Base-by-base conservation (phyloP, 2,888 invertebrate species). In the Beris morrisii region DNA sequence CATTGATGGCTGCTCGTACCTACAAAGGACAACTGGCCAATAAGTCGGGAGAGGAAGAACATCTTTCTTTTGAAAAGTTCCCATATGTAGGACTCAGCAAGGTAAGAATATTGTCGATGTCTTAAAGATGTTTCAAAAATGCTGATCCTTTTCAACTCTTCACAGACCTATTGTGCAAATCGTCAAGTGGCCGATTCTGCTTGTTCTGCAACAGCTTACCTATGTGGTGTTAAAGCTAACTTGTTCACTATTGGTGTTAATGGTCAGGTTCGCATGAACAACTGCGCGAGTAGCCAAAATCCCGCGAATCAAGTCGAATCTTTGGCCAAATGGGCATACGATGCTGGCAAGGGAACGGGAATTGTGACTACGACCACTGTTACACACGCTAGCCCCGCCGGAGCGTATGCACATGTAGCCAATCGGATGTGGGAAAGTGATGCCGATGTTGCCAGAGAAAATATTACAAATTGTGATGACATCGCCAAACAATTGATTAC, bases 321-420 rank as follows among this genome's bases (percentile, higher is more conserved):
- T 0, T 83, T 92, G 9, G 84, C 88, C 30, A 83, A 85, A 71
- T 88, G 88, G 87, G 89, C 91, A 0, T 90, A 90, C 76, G 79
- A 78, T 28, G 84, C 83, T 3, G 84, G 85, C 0, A 88, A 86
- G 73, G 80, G 81, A 12, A 85, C 86, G 7, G 89, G 88, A 4
- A 76, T 88, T 5, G 89, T 92, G 1, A 93, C 92, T 0, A 91
- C 89, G 0, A 89, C 90, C 0, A 80, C 90, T 22, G 85, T 92
- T 4, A 92, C 92, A 0, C 91, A 92, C 74, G 92, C 91, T 0
- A 87, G 90, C 0, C 91, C 91, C 0, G 87, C 88, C 0, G 89
- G 88, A 0, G 81, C 86, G 0, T 92, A 90, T 75, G 86, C 91
- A 0, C 89, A 90, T 74, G 84, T 84, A 0, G 85, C 91, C 0